Evolutionary conservation across 2,888 invertebrate genomes (phyloP).

Genomic region (Chloroclystis v-ata): DNA sequence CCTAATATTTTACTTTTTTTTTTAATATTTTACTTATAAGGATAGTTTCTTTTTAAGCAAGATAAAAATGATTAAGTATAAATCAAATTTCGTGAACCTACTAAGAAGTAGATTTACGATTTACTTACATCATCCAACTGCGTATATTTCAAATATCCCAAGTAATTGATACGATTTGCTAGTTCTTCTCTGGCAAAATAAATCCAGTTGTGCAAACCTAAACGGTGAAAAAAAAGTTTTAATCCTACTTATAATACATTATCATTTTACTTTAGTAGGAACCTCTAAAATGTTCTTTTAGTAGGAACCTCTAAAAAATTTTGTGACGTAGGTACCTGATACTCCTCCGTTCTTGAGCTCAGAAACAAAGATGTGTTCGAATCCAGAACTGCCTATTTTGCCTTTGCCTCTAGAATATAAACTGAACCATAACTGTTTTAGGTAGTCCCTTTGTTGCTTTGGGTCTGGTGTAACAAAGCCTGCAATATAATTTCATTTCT

Average conservation of each 20-base stretch:
- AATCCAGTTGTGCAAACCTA: constrained; percentile 94
- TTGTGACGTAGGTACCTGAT: constrained; percentile 55
- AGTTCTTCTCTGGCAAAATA: constrained; percentile 88
- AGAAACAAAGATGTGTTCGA: constrained; percentile 94
- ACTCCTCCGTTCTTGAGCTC: constrained; percentile 89
- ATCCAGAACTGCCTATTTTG: constrained; percentile 91
- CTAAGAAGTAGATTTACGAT: too few relatives aligned
- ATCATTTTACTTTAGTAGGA: too few relatives aligned
- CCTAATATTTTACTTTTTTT: too few relatives aligned
- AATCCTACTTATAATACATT: too few relatives aligned
- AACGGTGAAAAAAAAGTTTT: constrained; percentile 17
- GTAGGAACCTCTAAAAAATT: background rate
- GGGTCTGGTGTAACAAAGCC: constrained; percentile 81
- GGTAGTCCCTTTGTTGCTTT: constrained; percentile 83
- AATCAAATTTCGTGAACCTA: too few relatives aligned
- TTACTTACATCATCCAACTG: constrained; percentile 83
- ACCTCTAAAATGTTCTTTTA: too few relatives aligned
- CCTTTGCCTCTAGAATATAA: constrained; percentile 89
- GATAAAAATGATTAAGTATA: too few relatives aligned
- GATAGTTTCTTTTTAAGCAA: too few relatives aligned
- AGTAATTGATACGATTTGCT: constrained; percentile 84
- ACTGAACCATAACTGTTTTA: constrained; percentile 87
- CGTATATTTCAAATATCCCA: constrained; percentile 85
- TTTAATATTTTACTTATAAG: too few relatives aligned
- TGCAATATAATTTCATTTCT: constrained; percentile 34